Percentiles rank a stretch among this genome's conserved stretches.
Evolutionary conservation across 2,888 invertebrate species (phyloP).

Genomic region (Stictocephala bisonia): DNA sequence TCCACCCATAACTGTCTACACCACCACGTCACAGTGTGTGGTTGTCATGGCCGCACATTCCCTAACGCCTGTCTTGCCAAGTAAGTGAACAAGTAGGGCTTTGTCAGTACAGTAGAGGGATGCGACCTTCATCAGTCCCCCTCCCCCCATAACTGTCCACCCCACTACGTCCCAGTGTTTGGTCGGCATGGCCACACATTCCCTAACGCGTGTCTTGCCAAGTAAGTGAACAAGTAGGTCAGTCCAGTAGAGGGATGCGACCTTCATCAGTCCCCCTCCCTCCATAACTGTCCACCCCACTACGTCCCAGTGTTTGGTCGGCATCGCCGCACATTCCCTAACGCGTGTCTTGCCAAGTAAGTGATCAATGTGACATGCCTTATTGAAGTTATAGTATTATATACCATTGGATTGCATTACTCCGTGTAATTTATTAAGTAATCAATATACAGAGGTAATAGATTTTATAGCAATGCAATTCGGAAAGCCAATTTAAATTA

Average conservation of each 20-base stretch:
- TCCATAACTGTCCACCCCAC: slow-evolving; percentile 79
- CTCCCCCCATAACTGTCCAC: slow-evolving; percentile 91
- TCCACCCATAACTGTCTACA: slow-evolving; percentile 91
- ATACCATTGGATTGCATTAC: no score
- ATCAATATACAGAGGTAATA: no score
- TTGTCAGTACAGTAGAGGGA: slow-evolving; percentile 33
- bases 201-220: slow-evolving; percentile 87
- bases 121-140: slow-evolving; percentile 71
- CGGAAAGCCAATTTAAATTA: no score
- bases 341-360: slow-evolving; percentile 85
- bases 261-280: slow-evolving; percentile 80
- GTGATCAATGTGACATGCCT: slow-evolving; percentile 51
- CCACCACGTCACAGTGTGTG: slow-evolving; percentile 88
- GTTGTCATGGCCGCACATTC: slow-evolving; percentile 81
- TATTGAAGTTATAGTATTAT: no score
- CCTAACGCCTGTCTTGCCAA: slow-evolving; percentile 89
- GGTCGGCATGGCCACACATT: slow-evolving; percentile 83
- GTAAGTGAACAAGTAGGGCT: slow-evolving; percentile 64
- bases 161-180: slow-evolving; percentile 87
- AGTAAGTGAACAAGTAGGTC: slow-evolving; percentile 66
- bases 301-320: slow-evolving; percentile 87
- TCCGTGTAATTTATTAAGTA: no score
- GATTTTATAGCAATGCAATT: no score
- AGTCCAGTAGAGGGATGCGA: slow-evolving; percentile 53
- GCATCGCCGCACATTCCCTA: slow-evolving; percentile 85